Evolutionary conservation across 2,888 invertebrate species (phyloP), one percentile per base, ranked within the genome.

Genomic region (Deroplatys truncata): DNA sequence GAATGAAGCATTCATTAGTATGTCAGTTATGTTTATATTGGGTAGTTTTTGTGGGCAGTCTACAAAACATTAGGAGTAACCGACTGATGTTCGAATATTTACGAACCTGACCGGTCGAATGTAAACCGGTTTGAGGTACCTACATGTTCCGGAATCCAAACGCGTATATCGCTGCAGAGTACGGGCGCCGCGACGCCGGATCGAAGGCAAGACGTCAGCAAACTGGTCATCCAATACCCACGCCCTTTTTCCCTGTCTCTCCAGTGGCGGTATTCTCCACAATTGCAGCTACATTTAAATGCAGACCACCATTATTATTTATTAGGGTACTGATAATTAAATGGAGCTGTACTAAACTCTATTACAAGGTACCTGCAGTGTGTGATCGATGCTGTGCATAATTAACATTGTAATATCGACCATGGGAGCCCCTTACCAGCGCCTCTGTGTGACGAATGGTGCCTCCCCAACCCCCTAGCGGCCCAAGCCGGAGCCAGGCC

Each of bases 351-450:
- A 90, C 91, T 90, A 89, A 91, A 91, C 90, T 90, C 91, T 90
- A 90, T 91, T 91, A 91, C 87, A 87, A 87, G 87, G 82, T 87
- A 87, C 87, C 87, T 87, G 87, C 87, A 72, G 56, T 87, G 29
- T 35, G n/a, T 92, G 93, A 92, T 93, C 93, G 93, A 93, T 93
- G 93, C 92, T 92, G 92, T 93, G 93, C 93, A 93, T 93, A 93
- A 93, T 93, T 93, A 93, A 93, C 93, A 93, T 93, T 93, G 93
- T 93, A 92, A 93, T 93, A 93, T 93, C 93, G 93, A 93, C 92
- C 93, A 92, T 29, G 86, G 49, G 28, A 72, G 72, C 82, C 82
- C 86, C 15, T 16, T 86, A 86, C 56, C 86, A 31, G 35, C 85
- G 28, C 85, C 85, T 85, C 85, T 87, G 31, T 87, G 82, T 87